Percentiles rank a stretch among this genome's conserved stretches.
phyloP scores from a whole-genome alignment of 2,888 invertebrate genomes.

The Chrysolina haemoptera region DNA sequence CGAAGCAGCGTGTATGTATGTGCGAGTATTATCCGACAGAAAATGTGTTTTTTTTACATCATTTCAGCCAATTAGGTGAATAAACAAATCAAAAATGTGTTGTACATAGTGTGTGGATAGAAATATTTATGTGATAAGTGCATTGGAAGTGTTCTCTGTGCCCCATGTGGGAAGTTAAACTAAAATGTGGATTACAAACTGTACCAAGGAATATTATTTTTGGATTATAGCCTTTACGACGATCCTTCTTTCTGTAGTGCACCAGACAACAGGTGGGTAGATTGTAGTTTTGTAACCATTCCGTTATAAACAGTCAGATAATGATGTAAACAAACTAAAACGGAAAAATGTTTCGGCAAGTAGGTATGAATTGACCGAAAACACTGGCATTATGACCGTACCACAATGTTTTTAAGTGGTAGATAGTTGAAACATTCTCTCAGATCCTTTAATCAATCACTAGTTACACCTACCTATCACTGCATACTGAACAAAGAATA shows the following conservation, averaged over 20 bases:
- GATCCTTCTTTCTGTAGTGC: slow-evolving; percentile 71
- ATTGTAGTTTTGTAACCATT: background rate
- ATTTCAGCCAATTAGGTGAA: slow-evolving; percentile 49
- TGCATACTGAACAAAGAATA: no score
- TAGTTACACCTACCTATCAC: no score
- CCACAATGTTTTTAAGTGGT: no score
- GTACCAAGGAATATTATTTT: slow-evolving; percentile 76
- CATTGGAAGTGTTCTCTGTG: slow-evolving; percentile 62
- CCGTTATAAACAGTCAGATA: background rate
- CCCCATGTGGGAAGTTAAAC: slow-evolving; percentile 68
- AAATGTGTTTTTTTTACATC: slow-evolving; percentile 50
- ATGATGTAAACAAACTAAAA: background rate
- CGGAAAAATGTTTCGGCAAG: background rate
- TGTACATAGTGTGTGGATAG: slow-evolving; percentile 57
- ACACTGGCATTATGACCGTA: no score
- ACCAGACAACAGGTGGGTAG: slow-evolving; percentile 75
- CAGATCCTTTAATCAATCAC: no score
- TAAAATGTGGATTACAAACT: slow-evolving; percentile 80
- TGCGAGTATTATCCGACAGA: slow-evolving; percentile 48
- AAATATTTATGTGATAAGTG: slow-evolving; percentile 71
- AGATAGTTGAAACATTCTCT: no score
- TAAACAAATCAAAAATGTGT: slow-evolving; percentile 56
- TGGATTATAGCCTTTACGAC: slow-evolving; percentile 76
- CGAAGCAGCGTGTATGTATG: slow-evolving; percentile 54
- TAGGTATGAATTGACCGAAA: no score